Base-by-base conservation (phyloP, 2,797 vertebrate genomes). In the Hylomyscus alleni region DNA sequence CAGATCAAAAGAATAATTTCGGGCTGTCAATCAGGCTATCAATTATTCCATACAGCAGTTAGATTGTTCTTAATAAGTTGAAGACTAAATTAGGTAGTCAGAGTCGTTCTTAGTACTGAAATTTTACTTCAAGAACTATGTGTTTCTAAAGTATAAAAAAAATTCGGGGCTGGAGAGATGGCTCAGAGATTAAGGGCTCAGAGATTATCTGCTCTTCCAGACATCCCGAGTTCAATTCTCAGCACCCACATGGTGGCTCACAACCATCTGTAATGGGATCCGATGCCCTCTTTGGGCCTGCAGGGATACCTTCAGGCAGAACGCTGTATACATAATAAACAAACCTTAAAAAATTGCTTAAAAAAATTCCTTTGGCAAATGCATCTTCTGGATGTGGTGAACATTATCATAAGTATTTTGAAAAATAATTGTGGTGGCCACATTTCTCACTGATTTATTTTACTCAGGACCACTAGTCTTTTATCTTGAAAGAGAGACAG, bases 401-500 rank as follows among this genome's bases (percentile, higher is more conserved):
- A 3, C 20, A 47, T 62, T 14, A 11, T 80, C 52, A 1, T 78
- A 85, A 93, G 19, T 92, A 69, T 93, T 86, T 92, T 82, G 40
- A 40, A 92, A 95, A 96, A 93, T 72, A 92, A 91, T 91, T 69
- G 76, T 13, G 47, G 58, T 6, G 7, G 92, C 67, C 91, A 62
- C 26, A 52, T 92, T 93, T 95, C n/a, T 94, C 69, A 93, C 11
- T 67, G 92, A 84, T 76, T 90, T 86, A 47, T 92, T 94, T 93
- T 80, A 95, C 89, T 96, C 29, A 81, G 62, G 67, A 62, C 65
- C 4, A 86, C 62, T 81, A 81, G 10, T 60, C 62, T 90, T 89
- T 82, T 58, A 22, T 78, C 89, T 91, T 76, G 26, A 12, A 72
- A 72, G 69, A 88, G 1, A 73, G n/a, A 73, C 37, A 40, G n/a